Percentiles rank a stretch among this genome's conserved stretches.
Evolutionary conservation across 2,888 invertebrate genomes (phyloP).

Genomic region (Tachina lurida): DNA sequence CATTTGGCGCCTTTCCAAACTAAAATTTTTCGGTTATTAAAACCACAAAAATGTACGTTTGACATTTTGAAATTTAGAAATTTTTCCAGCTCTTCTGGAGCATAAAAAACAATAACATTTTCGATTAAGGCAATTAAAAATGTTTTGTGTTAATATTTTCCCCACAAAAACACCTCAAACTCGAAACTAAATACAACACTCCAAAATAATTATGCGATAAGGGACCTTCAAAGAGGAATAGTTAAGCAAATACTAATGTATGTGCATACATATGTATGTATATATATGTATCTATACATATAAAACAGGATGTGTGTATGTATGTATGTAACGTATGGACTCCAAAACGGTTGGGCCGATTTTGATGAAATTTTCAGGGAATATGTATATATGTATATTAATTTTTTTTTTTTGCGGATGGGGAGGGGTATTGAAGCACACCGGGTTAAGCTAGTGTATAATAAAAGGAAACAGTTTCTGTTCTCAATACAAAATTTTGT

Average conservation of each 20-base stretch:
- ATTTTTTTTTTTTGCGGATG: no score
- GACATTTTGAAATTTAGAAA: conserved; percentile 59
- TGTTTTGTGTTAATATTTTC: conserved; percentile 23
- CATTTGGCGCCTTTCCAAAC: conserved; percentile 71
- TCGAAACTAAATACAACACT: conserved; percentile 21
- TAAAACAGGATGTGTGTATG: no score
- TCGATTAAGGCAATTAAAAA: conserved; percentile 67
- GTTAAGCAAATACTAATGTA: not conserved
- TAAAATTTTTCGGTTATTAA: conserved; percentile 71
- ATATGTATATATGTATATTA: no score
- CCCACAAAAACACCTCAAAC: conserved; percentile 21
- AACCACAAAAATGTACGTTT: conserved; percentile 69
- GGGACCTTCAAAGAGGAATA: not conserved
- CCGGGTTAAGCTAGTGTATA: no score
- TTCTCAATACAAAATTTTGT: not conserved
- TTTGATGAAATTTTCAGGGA: no score
- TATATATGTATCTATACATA: no score
- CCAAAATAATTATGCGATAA: conserved; percentile 21
- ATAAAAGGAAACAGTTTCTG: not conserved
- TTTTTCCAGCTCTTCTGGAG: conserved; percentile 20
- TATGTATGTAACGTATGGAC: no score
- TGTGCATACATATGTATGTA: not conserved
- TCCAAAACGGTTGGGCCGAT: no score
- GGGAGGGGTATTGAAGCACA: no score
- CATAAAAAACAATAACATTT: conserved; percentile 30